Percentiles rank a stretch among this genome's conserved stretches.
phyloP scores from a whole-genome alignment of 2,113 vertebrate genomes.

The Baryphthengus martii region DNA sequence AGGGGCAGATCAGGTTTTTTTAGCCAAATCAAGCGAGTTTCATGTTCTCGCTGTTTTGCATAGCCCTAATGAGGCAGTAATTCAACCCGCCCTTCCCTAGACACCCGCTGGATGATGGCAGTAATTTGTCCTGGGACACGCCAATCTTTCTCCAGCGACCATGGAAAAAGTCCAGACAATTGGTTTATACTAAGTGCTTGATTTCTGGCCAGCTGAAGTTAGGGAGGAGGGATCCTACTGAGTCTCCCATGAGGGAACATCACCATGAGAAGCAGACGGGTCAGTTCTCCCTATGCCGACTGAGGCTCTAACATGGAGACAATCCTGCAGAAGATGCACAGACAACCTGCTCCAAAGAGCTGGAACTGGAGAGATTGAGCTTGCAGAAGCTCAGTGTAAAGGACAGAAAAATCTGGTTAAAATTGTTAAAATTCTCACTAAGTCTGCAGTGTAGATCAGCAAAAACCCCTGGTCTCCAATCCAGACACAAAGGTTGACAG shows the following conservation, averaged over 20 bases:
- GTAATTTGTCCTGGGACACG: background rate
- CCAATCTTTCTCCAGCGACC: background rate
- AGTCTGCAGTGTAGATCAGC: background rate
- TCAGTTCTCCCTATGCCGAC: background rate
- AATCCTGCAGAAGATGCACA: background rate
- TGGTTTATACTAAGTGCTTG: background rate
- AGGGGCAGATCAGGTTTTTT: conserved; percentile 8
- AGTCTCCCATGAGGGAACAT: background rate
- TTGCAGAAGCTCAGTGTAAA: background rate
- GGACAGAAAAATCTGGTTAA: background rate
- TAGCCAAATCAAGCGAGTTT: background rate
- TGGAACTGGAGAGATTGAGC: background rate
- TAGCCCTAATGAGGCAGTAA: background rate
- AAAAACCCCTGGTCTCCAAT: background rate
- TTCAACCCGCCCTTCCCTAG: background rate
- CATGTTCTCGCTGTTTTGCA: background rate
- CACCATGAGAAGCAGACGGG: background rate
- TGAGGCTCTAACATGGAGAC: background rate
- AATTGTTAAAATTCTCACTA: background rate
- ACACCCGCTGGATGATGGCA: background rate
- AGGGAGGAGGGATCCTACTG: background rate
- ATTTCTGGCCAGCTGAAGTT: background rate
- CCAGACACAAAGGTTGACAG: background rate
- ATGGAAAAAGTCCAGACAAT: background rate
- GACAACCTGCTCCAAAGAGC: background rate